A percentile compares a stretch with the other conserved stretches of the same genome.
Evolutionary conservation across 2,113 vertebrate species (phyloP).

Genomic region (Syrmaticus mikado): DNA sequence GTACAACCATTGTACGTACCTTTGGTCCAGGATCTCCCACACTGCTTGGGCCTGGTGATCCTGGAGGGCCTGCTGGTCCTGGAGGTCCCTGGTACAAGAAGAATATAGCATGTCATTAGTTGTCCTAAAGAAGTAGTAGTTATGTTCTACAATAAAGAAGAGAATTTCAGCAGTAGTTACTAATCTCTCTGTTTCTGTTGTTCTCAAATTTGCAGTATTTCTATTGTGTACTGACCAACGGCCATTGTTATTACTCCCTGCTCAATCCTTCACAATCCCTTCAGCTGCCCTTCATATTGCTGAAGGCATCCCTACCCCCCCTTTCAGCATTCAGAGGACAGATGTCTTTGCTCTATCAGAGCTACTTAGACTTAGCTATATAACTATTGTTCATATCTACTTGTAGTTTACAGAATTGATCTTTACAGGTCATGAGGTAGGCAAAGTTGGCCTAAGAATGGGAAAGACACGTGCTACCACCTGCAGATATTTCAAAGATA

Average conservation of each 20-base stretch:
- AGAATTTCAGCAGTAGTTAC: neutral
- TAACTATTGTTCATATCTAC: neutral
- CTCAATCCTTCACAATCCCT: neutral
- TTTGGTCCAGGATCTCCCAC: constrained; percentile 84
- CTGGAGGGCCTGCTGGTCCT: constrained; percentile 80
- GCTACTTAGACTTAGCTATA: neutral
- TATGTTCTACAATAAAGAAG: neutral
- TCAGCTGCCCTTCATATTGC: neutral
- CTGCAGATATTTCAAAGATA: neutral
- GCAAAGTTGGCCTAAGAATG: neutral
- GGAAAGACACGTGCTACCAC: neutral
- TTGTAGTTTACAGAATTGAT: neutral
- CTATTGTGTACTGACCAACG: neutral
- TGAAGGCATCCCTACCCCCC: neutral
- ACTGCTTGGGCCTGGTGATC: constrained; percentile 82
- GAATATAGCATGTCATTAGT: neutral
- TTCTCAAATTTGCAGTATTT: neutral
- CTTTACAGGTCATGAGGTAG: neutral
- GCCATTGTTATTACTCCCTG: fast-evolving
- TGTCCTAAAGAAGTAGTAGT: neutral
- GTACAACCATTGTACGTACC: constrained; percentile 59
- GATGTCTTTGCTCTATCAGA: neutral
- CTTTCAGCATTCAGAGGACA: neutral
- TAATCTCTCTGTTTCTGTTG: neutral
- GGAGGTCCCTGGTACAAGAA: constrained; percentile 77